Evolutionary conservation across 2,888 invertebrate species (phyloP).

Genomic region (Cordylochernes scorpioides): DNA sequence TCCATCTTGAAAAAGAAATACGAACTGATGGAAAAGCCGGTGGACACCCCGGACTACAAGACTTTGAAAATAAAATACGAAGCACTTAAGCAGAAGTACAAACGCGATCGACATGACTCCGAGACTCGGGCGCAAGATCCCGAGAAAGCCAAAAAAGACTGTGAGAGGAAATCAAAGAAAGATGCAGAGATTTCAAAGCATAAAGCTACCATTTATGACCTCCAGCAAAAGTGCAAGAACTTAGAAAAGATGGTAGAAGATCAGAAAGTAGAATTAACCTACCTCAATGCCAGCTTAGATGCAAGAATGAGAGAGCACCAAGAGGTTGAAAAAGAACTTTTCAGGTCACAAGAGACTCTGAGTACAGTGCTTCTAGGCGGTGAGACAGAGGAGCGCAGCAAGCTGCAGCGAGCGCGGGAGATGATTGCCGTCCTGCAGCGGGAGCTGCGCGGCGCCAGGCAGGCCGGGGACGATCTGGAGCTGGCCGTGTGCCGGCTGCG

Average conservation of each 20-base stretch:
- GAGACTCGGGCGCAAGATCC: conserved; percentile 38
- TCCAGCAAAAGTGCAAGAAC: neutral
- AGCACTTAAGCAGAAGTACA: neutral
- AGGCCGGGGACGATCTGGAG: conserved; percentile 15
- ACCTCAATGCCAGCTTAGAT: no score
- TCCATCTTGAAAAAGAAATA: no score
- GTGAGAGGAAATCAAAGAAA: neutral
- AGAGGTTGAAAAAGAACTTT: conserved; percentile 4
- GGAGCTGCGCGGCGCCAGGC: conserved; percentile 13
- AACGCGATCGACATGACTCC: conserved; percentile 29
- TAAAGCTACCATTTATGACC: neutral
- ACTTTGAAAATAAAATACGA: conserved; percentile 1
- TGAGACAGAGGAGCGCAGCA: no score
- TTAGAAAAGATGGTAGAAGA: neutral
- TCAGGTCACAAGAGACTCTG: no score
- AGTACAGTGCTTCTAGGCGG: no score
- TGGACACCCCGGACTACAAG: no score
- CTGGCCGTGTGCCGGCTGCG: conserved; percentile 15
- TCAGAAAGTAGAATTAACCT: neutral
- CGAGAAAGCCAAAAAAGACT: conserved; percentile 30
- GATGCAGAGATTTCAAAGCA: neutral
- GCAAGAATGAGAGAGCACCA: neutral
- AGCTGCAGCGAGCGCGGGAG: conserved; percentile 6
- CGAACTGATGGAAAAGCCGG: no score
- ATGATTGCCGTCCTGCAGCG: conserved; percentile 11